A percentile compares a stretch with the other conserved stretches of the same genome.
These are phyloP conservation scores for Slavum lentiscoides DNA, from an alignment of 2,888 invertebrate species.

Conservation along the genomic window DNA sequence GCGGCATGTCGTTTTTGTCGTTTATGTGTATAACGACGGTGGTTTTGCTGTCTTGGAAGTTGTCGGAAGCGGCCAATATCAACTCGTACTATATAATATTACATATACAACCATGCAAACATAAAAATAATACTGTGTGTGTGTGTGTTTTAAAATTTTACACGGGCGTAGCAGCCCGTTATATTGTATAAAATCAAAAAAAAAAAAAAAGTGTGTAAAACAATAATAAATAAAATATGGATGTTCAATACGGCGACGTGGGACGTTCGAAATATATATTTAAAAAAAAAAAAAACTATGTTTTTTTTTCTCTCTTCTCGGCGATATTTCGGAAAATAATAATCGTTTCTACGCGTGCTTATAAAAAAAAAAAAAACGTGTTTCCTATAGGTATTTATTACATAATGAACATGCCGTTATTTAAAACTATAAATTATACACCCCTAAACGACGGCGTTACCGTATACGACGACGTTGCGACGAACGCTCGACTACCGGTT, in stretches of 20 bases:
- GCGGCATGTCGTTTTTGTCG: slow-evolving; percentile 89
- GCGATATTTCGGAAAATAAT: too few species aligned
- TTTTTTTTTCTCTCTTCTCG: too few species aligned
- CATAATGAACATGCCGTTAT: too few species aligned
- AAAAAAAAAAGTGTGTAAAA: slow-evolving; percentile 58
- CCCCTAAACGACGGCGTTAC: too few species aligned
- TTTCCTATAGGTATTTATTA: too few species aligned
- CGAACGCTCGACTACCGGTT: too few species aligned
- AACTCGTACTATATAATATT: slow-evolving; percentile 72
- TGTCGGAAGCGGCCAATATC: slow-evolving; percentile 86
- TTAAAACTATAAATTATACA: too few species aligned
- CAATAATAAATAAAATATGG: not conserved
- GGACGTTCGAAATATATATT: slow-evolving; percentile 55
- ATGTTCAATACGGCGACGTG: slow-evolving; percentile 56
- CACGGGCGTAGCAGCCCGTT: not conserved
- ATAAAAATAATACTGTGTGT: slow-evolving; percentile 34
- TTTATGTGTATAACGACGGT: slow-evolving; percentile 79
- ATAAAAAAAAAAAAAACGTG: not conserved
- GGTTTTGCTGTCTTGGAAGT: slow-evolving; percentile 85
- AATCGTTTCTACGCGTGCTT: slow-evolving; percentile 18
- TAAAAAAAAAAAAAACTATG: too few species aligned
- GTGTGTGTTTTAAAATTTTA: slow-evolving; percentile 19
- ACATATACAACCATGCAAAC: slow-evolving; percentile 52
- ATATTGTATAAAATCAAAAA: not conserved
- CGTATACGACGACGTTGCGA: too few species aligned